Base-by-base conservation (phyloP, 2,797 vertebrate genomes). In the Hafferia zeledoni region DNA sequence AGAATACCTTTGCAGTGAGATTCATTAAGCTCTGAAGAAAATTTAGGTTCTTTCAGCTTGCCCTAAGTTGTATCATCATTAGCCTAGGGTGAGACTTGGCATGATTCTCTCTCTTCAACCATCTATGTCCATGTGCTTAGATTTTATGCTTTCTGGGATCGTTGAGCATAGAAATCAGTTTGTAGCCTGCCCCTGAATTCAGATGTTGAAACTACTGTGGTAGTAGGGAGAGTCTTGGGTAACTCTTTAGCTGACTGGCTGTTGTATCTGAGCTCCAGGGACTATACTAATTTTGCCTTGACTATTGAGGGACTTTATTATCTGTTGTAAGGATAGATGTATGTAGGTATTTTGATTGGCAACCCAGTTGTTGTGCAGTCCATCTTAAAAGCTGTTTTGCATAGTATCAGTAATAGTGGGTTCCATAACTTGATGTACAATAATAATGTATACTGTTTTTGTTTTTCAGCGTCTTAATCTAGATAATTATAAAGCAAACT, bases 401-500 rank as follows among this genome's bases (percentile, higher is more conserved):
- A 12, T 59, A 57, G 28, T 1, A 1, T 74, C 39, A 72, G 31
- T 49, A 27, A 7, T 15, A 55, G 31, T 25, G 10, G 3, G 9
- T 72, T 81, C 17, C 2, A 0, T 37, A 20, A 72, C 7, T 86
- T 65, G 18, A 13, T 35, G 49, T 83, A 46, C 11, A 88, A 17
- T 30, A 60, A 3, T 69, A 72, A 61, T 12, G 9, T 33, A 9
- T 79, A 11, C 18, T 64, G 37, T n/a, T 11, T 33, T 33, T 86
- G 53, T 59, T 90, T 87, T 94, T 30, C 97, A 99, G 99, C 96
- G 88, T 47, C 94, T 99, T 94, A 98, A 95, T 43, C 88, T 98
- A 46, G 90, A 94, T 44, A 99, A 99, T 95, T 98, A 98, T 88
- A 97, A 91, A 56, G 83, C 95, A 7, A 98, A 98, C 41, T 99